A percentile compares a stretch with the other conserved stretches of the same genome.
Evolutionary conservation across 2,113 vertebrate species (phyloP).

Genomic region (Petroica traversi): DNA sequence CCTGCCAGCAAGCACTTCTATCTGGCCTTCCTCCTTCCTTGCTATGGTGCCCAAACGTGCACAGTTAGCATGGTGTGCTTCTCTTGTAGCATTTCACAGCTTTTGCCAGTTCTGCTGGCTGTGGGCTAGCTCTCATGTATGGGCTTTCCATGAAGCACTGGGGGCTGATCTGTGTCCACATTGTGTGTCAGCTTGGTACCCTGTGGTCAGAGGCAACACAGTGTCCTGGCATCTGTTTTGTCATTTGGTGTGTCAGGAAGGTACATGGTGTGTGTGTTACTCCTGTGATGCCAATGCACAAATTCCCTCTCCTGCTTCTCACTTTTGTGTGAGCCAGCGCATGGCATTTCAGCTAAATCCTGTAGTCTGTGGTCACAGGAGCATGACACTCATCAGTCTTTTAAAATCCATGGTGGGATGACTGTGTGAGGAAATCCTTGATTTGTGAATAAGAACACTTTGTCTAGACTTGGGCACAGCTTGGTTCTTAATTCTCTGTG

Average conservation of each 20-base stretch:
- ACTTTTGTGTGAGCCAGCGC: not conserved
- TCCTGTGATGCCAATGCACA: not conserved
- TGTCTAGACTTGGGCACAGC: not conserved
- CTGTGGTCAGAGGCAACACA: not conserved
- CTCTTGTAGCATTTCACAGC: not conserved
- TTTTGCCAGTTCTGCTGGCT: not conserved
- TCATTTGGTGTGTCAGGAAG: not conserved
- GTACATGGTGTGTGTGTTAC: rapidly evolving
- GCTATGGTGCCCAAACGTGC: rapidly evolving
- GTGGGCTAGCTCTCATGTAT: not conserved
- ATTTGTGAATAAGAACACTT: not conserved
- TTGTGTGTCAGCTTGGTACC: not conserved
- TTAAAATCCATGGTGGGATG: not conserved
- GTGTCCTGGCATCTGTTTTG: not conserved
- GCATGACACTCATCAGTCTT: not conserved
- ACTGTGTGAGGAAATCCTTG: not conserved
- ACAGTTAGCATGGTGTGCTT: rapidly evolving
- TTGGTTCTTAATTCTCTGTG: not conserved
- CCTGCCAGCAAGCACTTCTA: not conserved
- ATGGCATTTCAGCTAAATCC: not conserved
- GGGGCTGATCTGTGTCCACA: not conserved
- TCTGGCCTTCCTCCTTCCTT: not conserved
- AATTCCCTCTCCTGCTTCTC: not conserved
- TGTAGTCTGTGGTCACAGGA: not conserved
- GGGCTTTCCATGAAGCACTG: not conserved